Evolutionary conservation across 1,140 invertebrate species (phyloP).

Genomic region (Drosophila navojoa): DNA sequence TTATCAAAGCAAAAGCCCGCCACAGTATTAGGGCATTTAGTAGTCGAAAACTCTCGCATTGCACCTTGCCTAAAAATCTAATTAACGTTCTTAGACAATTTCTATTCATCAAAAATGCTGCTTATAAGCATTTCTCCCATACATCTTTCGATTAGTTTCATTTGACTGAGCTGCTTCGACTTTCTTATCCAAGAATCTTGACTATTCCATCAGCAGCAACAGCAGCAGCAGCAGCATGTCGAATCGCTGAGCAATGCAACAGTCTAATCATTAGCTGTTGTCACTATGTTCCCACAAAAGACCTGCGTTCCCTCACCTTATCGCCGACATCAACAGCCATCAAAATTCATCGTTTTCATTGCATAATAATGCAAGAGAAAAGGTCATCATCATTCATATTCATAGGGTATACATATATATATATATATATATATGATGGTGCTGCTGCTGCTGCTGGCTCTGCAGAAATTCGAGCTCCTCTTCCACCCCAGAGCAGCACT

Average conservation of each 20-base stretch:
- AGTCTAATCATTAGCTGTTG: slow-evolving; percentile 57
- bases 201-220: slow-evolving; percentile 13
- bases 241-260: slow-evolving; percentile 54
- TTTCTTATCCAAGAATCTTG: slow-evolving; percentile 32
- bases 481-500: slow-evolving; percentile 10
- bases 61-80: background rate
- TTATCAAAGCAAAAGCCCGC: too few relatives aligned
- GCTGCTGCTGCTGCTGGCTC: too few relatives aligned
- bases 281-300: slow-evolving; percentile 51
- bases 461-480: slow-evolving; percentile 19
- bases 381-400: slow-evolving; percentile 69
- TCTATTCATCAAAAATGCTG: background rate
- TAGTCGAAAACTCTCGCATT: too few relatives aligned
- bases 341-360: slow-evolving; percentile 39
- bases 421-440: too few relatives aligned
- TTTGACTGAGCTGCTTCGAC: slow-evolving; percentile 14
- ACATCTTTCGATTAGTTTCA: slow-evolving; percentile 58
- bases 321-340: slow-evolving; percentile 60
- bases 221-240: slow-evolving; percentile 54
- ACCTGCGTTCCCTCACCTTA: slow-evolving; percentile 24
- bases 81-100: background rate
- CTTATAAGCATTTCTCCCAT: slow-evolving; percentile 20
- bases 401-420: slow-evolving; percentile 13
- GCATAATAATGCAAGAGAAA: slow-evolving; percentile 39
- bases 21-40: too few relatives aligned